Percentiles rank a stretch among this genome's conserved stretches.
phyloP scores from a whole-genome alignment of 2,797 vertebrate species.

The Orientallactaga sibirica region DNA sequence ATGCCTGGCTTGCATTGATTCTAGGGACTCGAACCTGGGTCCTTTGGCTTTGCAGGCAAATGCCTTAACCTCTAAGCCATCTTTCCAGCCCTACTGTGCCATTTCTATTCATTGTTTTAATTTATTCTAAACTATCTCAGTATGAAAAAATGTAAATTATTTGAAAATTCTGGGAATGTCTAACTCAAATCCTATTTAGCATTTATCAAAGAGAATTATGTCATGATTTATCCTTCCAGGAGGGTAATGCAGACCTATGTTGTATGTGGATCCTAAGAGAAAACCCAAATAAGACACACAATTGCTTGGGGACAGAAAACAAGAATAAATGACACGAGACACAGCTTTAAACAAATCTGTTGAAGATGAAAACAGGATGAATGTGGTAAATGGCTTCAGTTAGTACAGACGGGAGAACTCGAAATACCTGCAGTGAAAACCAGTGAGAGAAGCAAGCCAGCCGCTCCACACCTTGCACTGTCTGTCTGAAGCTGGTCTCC shows the following conservation, averaged over 20 bases:
- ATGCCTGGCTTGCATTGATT: too few relatives aligned
- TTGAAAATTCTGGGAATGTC: background rate
- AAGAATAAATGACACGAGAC: background rate
- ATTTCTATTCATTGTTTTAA: background rate
- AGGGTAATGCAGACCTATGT: background rate
- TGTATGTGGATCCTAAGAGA: background rate
- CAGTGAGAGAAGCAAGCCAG: background rate
- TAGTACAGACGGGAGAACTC: background rate
- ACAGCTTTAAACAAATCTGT: conserved; percentile 31
- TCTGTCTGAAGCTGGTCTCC: background rate
- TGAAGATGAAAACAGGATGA: conserved; percentile 6
- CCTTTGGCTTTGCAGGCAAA: too few relatives aligned
- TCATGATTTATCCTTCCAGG: conserved; percentile 17
- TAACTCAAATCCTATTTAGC: conserved; percentile 26
- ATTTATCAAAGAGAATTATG: background rate
- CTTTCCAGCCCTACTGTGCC: too few relatives aligned
- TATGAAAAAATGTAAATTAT: conserved; percentile 37
- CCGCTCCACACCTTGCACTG: background rate
- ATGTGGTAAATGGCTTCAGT: background rate
- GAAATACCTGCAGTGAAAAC: background rate
- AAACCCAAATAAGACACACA: background rate
- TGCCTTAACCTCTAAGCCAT: too few relatives aligned
- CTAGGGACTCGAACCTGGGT: too few relatives aligned
- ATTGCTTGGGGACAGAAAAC: background rate
- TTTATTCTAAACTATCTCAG: conserved; percentile 9